Conservation (phyloP, 2,113 vertebrate species). For the Poecilia latipinna region DNA sequence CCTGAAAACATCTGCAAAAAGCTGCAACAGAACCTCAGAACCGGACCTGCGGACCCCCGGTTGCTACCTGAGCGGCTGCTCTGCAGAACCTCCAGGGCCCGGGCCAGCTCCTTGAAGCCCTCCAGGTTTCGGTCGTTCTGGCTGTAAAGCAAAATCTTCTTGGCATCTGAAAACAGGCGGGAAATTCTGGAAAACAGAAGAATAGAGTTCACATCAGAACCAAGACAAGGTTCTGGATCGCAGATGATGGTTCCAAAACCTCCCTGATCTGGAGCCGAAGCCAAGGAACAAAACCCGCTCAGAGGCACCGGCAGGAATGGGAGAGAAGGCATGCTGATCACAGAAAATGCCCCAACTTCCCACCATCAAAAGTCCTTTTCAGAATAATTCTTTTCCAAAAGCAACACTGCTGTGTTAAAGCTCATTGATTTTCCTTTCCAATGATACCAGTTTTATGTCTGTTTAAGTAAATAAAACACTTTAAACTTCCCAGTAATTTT, state of each 20-base stretch:
- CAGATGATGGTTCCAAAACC: not conserved
- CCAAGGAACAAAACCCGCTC: not conserved
- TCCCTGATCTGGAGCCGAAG: not conserved
- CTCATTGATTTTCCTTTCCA: no score
- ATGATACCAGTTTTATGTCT: no score
- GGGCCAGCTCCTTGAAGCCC: conserved; percentile 76
- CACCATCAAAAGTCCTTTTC: no score
- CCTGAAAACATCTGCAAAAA: conserved; percentile 26
- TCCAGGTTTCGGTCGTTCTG: conserved; percentile 87
- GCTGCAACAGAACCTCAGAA: not conserved
- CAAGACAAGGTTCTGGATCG: not conserved
- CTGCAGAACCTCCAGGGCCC: conserved; percentile 80
- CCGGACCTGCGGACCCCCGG: not conserved
- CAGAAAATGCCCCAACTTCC: no score
- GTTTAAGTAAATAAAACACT: no score
- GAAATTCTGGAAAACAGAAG: conserved; percentile 82
- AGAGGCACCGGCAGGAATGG: no score
- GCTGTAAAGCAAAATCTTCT: conserved; percentile 92
- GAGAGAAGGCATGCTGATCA: no score
- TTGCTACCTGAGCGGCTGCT: conserved; percentile 81
- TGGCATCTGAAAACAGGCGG: conserved; percentile 91
- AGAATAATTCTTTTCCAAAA: no score
- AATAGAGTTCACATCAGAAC: not conserved
- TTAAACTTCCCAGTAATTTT: no score
- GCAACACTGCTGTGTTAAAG: no score